A percentile compares a stretch with the other conserved stretches of the same genome.
Conservation (phyloP, 2,797 vertebrate genomes). For the Sebastes wilsoni region DNA sequence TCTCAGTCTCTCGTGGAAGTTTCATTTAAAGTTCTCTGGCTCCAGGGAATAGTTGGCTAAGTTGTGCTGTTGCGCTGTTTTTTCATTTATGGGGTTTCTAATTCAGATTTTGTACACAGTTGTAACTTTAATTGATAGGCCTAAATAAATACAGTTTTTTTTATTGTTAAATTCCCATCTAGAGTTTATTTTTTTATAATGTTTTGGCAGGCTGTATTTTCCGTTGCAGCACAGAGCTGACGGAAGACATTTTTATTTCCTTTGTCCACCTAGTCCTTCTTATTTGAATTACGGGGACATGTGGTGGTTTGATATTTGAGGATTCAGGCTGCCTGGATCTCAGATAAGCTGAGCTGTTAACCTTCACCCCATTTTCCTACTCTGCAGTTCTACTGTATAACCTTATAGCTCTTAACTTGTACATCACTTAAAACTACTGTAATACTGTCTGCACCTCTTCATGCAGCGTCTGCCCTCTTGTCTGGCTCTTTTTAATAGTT, state of each 20-base stretch:
- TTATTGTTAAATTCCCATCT: not conserved
- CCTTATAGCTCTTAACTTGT: slow-evolving; percentile 12
- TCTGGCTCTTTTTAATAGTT: slow-evolving; percentile 36
- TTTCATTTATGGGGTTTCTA: not conserved
- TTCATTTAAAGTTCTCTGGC: slow-evolving; percentile 43
- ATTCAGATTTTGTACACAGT: not conserved
- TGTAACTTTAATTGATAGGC: not conserved
- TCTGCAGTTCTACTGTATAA: not conserved
- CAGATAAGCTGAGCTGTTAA: slow-evolving; percentile 3
- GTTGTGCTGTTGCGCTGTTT: not conserved
- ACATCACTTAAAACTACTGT: slow-evolving; percentile 11
- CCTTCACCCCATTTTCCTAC: not conserved
- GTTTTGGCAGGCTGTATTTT: slow-evolving; percentile 8
- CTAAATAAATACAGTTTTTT: not conserved
- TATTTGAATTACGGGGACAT: not conserved
- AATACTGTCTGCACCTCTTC: slow-evolving; percentile 34
- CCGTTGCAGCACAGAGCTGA: not conserved
- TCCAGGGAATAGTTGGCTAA: slow-evolving; percentile 6
- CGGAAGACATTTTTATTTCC: not conserved
- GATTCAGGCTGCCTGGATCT: slow-evolving; percentile 10
- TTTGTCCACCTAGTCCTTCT: not conserved
- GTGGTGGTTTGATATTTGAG: slow-evolving; percentile 6
- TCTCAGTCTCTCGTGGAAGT: slow-evolving; percentile 24
- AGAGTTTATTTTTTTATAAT: not conserved
- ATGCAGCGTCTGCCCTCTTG: slow-evolving; percentile 1